phyloP scores from a whole-genome alignment of 1,140 invertebrate species.

The Eriocheir sinensis region DNA sequence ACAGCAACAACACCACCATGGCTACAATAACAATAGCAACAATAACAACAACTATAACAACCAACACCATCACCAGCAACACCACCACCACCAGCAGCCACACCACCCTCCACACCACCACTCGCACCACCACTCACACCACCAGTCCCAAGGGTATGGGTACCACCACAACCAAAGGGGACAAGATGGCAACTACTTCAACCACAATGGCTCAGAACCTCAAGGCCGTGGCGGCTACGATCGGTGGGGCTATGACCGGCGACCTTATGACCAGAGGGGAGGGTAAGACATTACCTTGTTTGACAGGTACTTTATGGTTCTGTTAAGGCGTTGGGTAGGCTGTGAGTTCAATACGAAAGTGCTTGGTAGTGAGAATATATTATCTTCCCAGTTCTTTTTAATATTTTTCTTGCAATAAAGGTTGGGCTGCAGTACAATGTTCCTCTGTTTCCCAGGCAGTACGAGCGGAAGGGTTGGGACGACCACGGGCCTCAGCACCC shows the following conservation, averaged over 20 bases:
- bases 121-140: conserved; percentile 61
- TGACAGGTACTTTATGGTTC: too few species aligned
- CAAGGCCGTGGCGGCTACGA: neutral
- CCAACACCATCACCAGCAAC: conserved; percentile 68
- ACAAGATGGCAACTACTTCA: conserved; percentile 45
- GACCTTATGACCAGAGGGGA: conserved; percentile 62
- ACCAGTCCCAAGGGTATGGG: conserved; percentile 60
- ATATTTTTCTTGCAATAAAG: too few species aligned
- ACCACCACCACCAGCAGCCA: conserved; percentile 62
- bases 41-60: conserved; percentile 64
- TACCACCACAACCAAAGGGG: conserved; percentile 48
- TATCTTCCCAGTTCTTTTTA: too few species aligned
- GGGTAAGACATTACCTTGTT: too few species aligned
- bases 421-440: too few species aligned
- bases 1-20: conserved; percentile 75
- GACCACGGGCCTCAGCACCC: conserved; percentile 34
- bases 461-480: conserved; percentile 39
- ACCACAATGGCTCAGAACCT: conserved; percentile 56
- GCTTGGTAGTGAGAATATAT: too few species aligned
- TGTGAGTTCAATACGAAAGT: too few species aligned
- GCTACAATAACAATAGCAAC: conserved; percentile 49
- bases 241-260: conserved; percentile 52
- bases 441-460: conserved; percentile 32
- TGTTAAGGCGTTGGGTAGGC: too few species aligned
- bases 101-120: conserved; percentile 57